Evolutionary conservation across 2,888 invertebrate genomes (phyloP), one percentile per base, ranked within the genome.

Genomic region (Diabrotica balteata): DNA sequence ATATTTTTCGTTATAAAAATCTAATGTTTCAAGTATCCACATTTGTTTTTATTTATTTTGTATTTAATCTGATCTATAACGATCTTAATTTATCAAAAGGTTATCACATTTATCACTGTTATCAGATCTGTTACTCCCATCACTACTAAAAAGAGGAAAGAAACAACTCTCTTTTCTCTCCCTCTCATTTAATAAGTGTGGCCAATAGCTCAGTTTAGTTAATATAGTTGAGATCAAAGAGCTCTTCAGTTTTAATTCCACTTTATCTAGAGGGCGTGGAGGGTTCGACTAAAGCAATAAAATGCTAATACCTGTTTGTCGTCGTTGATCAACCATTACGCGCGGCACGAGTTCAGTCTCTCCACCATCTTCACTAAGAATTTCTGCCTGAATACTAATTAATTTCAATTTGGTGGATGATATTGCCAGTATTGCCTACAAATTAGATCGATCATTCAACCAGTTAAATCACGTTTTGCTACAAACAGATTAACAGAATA

Each of bases 251-350:
- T 86, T 86, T 86, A 86, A 86, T 86, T 86, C 86, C 85, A 86
- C 85, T 86, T 86, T 86, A 86, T 85, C 86, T 84, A 83, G 82
- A 84, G 85, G 85, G 84, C 83, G 83, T 82, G 81, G 80, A 82
- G 82, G 80, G 81, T 79, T 79, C 79, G 81, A 85, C 85, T 82
- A 81, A 84, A 83, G 84, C 88, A 89, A 89, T 89, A 89, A 89
- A 89, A 89, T 89, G 89, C 86, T 89, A 89, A 89, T 89, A 87
- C 84, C 85, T 89, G 88, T 89, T 89, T 88, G 88, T 87, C 85
- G 86, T 87, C 85, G 86, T 85, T 89, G 88, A 88, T 88, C 88
- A 88, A 78, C 79, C 83, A 82, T 80, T 74, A 80, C 82, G 81
- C 80, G 81, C 77, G 77, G 78, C 79, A 76, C 77, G 76, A 75